Percentiles rank a stretch among this genome's conserved stretches.
These are phyloP conservation scores for Channallabes apus DNA, from an alignment of 2,797 vertebrate species.

Conservation along the genomic window DNA sequence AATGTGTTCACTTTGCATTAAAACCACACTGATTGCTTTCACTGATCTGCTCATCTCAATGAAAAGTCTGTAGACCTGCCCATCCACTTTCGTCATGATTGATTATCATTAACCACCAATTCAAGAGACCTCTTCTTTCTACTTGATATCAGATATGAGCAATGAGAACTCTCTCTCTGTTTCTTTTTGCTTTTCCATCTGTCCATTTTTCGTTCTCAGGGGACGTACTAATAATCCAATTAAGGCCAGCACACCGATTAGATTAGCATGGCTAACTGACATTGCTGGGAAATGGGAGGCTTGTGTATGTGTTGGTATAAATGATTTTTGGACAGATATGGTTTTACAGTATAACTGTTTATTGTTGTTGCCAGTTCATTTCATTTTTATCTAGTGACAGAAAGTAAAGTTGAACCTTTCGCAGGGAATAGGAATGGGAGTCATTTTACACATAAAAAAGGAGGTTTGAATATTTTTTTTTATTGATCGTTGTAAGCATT, in stretches of 20 bases:
- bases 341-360: neutral
- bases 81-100: neutral
- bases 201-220: neutral
- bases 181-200: neutral
- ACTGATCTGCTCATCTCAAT: neutral
- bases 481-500: no score
- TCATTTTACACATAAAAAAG: no score
- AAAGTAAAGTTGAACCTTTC: neutral
- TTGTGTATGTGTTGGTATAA: neutral
- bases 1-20: slow-evolving; percentile 6
- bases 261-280: neutral
- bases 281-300: neutral
- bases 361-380: neutral
- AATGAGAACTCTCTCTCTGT: neutral
- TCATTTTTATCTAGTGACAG: neutral
- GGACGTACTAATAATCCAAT: neutral
- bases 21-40: slow-evolving; percentile 3
- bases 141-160: neutral
- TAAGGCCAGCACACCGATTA: neutral
- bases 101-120: neutral
- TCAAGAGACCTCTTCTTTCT: slow-evolving; percentile 6
- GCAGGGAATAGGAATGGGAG: neutral
- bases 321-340: neutral
- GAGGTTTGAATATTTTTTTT: no score
- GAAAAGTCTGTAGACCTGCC: neutral